A percentile compares a stretch with the other conserved stretches of the same genome.
Conservation (phyloP, 2,888 invertebrate genomes). For the Empis livida region DNA sequence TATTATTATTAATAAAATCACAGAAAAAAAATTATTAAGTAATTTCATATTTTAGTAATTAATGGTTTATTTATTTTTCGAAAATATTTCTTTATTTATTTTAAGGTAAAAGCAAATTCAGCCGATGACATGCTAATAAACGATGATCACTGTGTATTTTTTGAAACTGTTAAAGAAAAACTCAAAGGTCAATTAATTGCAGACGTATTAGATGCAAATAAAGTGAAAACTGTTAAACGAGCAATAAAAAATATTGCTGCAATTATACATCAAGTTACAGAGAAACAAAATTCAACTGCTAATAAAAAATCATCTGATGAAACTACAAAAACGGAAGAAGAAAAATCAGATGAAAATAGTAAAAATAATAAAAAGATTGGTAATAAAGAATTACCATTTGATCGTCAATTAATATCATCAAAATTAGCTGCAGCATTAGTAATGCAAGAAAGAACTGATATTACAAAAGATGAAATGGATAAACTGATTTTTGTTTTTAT, state of each 20-base stretch:
- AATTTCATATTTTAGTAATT: no score
- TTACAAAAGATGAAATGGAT: slow-evolving; percentile 65
- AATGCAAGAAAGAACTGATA: slow-evolving; percentile 67
- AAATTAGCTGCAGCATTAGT: slow-evolving; percentile 70
- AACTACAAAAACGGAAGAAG: slow-evolving; percentile 18
- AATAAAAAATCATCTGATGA: slow-evolving; percentile 14
- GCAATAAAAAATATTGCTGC: slow-evolving; percentile 66
- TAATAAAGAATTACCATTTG: slow-evolving; percentile 47
- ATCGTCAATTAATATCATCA: slow-evolving; percentile 65
- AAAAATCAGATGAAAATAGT: slow-evolving; percentile 20
- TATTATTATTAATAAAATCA: no score
- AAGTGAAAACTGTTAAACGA: slow-evolving; percentile 56
- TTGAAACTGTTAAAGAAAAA: slow-evolving; percentile 79
- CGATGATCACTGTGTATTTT: slow-evolving; percentile 58
- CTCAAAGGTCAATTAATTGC: slow-evolving; percentile 65
- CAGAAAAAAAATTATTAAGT: no score
- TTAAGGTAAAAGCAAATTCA: slow-evolving; percentile 47
- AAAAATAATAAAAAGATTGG: slow-evolving; percentile 38
- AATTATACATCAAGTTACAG: slow-evolving; percentile 52
- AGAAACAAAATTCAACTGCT: slow-evolving; percentile 31
- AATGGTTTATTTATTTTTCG: no score
- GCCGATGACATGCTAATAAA: slow-evolving; percentile 60
- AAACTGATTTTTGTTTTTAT: slow-evolving; percentile 68
- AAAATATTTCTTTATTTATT: no score
- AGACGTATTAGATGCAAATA: slow-evolving; percentile 45